phyloP scores from a whole-genome alignment of 2,888 invertebrate species.

The Orthonychiurus folsomi region DNA sequence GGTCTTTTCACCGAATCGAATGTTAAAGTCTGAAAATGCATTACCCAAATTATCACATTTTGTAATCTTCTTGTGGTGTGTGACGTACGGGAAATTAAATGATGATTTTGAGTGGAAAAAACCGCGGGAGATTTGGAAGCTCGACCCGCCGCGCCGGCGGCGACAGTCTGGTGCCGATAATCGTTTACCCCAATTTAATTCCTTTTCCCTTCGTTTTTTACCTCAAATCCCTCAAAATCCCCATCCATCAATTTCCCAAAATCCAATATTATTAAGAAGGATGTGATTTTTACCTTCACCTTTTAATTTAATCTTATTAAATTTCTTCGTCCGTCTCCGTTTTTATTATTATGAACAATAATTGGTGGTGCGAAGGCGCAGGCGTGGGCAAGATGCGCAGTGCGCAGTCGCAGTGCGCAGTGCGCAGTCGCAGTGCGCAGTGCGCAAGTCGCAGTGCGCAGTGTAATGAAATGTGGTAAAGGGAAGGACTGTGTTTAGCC shows the following conservation, averaged over 20 bases:
- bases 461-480: neutral
- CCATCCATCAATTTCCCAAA: neutral
- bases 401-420: no score
- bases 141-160: neutral
- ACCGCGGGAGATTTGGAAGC: neutral
- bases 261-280: neutral
- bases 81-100: neutral
- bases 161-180: neutral
- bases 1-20: neutral
- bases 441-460: no score
- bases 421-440: no score
- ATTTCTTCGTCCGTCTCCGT: neutral
- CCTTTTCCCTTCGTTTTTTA: neutral
- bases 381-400: neutral
- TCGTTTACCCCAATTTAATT: neutral
- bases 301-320: constrained; percentile 1
- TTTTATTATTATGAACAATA: neutral
- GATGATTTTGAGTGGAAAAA: neutral
- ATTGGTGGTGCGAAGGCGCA: neutral
- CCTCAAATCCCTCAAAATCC: no score
- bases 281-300: neutral
- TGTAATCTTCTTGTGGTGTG: no score
- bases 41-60: no score
- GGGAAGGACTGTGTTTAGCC: neutral
- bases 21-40: no score